Evolutionary conservation across 2,113 vertebrate genomes (phyloP).

Genomic region (Calyptommatus sinebrachiatus): DNA sequence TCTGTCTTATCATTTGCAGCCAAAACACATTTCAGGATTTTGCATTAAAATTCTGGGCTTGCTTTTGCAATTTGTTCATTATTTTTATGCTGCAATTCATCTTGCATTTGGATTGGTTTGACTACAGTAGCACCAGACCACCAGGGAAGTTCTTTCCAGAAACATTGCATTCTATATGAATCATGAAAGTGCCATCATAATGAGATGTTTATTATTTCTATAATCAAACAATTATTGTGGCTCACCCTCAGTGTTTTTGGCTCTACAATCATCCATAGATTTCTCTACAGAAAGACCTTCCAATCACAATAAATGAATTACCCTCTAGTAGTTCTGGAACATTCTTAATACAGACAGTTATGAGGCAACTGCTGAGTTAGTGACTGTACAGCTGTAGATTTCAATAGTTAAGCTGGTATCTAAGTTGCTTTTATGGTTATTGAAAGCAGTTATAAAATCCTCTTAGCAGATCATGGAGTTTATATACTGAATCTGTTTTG

Average conservation of each 20-base stretch:
- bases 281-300: neutral
- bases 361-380: neutral
- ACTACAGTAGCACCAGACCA: neutral
- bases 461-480: slow-evolving; percentile 26
- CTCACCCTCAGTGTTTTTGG: neutral
- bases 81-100: neutral
- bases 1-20: neutral
- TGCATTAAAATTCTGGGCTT: neutral
- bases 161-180: neutral
- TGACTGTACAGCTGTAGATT: neutral
- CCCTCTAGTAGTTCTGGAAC: neutral
- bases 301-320: neutral
- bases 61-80: neutral
- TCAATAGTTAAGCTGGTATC: slow-evolving; percentile 17
- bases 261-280: too few species aligned
- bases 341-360: neutral
- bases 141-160: neutral
- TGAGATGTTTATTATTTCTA: neutral
- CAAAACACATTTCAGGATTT: neutral
- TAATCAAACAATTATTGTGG: neutral
- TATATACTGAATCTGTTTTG: slow-evolving; percentile 15
- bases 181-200: neutral
- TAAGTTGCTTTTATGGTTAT: slow-evolving; percentile 9
- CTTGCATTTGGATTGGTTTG: neutral
- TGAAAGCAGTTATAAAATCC: slow-evolving; percentile 16